phyloP scores from a whole-genome alignment of 2,888 invertebrate species.

The Lutraria lutraria region DNA sequence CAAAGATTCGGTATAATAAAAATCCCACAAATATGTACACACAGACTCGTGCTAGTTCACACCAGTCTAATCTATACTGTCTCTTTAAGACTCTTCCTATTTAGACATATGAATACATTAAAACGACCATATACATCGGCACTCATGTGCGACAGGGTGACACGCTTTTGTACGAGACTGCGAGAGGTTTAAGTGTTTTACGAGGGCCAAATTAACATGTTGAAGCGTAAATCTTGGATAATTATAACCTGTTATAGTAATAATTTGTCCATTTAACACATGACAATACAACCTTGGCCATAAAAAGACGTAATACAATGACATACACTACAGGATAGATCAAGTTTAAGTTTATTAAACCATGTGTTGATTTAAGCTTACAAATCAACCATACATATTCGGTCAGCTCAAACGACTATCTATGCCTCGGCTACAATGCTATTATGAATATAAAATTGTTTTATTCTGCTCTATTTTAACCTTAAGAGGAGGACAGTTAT shows the following conservation, averaged over 20 bases:
- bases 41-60: constrained; percentile 31
- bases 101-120: constrained; percentile 38
- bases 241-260: constrained; percentile 26
- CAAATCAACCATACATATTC: not conserved
- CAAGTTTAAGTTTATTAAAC: constrained; percentile 3
- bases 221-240: constrained; percentile 36
- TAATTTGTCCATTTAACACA: constrained; percentile 38
- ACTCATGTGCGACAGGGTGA: constrained; percentile 29
- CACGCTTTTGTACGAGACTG: constrained; percentile 32
- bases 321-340: not conserved
- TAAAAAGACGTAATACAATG: not conserved
- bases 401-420: not conserved
- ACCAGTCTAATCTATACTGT: constrained; percentile 28
- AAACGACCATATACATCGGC: constrained; percentile 18
- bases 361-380: not conserved
- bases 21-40: constrained; percentile 9
- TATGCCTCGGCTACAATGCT: no score
- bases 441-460: no score
- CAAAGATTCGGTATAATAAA: not conserved
- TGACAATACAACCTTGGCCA: not conserved
- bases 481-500: no score
- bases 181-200: constrained; percentile 40
- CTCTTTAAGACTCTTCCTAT: constrained; percentile 40
- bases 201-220: constrained; percentile 56
- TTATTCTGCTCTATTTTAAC: no score